Evolutionary conservation across 2,797 vertebrate species (phyloP).

Genomic region (Lepilemur ruficaudatus): DNA sequence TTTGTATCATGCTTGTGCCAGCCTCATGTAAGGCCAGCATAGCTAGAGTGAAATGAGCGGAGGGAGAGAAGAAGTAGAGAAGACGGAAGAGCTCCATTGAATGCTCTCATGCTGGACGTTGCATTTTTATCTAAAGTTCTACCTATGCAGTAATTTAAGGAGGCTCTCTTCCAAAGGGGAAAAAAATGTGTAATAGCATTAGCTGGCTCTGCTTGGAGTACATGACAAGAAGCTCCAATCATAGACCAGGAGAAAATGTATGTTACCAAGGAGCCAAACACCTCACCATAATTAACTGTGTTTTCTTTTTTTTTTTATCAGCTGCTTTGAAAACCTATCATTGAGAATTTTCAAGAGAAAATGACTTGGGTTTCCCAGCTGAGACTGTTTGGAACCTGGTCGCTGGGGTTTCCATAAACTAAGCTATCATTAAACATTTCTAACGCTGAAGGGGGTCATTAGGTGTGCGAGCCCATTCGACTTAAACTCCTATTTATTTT

Average conservation of each 20-base stretch:
- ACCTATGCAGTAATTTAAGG: conserved; percentile 43
- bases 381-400: conserved; percentile 74
- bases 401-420: conserved; percentile 72
- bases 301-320: conserved; percentile 33
- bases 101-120: not conserved
- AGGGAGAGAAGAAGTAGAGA: not conserved
- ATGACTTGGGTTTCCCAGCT: conserved; percentile 58
- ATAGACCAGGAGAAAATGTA: conserved; percentile 61
- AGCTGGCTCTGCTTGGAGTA: conserved; percentile 11
- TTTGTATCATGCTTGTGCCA: not conserved
- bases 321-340: conserved; percentile 79
- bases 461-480: conserved; percentile 38
- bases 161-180: not conserved
- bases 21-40: not conserved
- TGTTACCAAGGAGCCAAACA: conserved; percentile 77
- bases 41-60: not conserved
- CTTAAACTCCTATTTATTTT: conserved; percentile 57
- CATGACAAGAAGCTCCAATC: conserved; percentile 64
- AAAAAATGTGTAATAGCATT: conserved; percentile 8
- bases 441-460: conserved; percentile 72
- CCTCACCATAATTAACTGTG: conserved; percentile 80
- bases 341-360: conserved; percentile 77
- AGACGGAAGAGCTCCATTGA: not conserved
- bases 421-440: conserved; percentile 76
- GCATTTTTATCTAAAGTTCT: conserved; percentile 12